Percentiles rank a stretch among this genome's conserved stretches.
Conservation (phyloP, 1,140 invertebrate species). For the Nephila pilipes region DNA sequence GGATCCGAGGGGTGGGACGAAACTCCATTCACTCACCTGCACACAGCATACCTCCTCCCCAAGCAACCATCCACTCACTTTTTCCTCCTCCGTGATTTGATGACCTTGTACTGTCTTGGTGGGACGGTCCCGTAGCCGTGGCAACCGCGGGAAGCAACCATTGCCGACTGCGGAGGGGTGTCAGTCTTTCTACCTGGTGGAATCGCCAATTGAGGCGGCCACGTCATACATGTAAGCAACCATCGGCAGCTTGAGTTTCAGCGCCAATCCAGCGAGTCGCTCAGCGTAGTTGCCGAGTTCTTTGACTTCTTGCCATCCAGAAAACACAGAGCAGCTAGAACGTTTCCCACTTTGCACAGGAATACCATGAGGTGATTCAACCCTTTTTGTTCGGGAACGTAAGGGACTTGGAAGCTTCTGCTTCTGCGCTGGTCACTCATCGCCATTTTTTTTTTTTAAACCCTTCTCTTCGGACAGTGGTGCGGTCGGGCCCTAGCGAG, state of each 20-base stretch:
- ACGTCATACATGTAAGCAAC: slow-evolving; percentile 52
- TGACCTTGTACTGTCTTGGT: slow-evolving; percentile 70
- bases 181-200: slow-evolving; percentile 52
- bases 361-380: slow-evolving; percentile 58
- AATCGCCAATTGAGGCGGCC: slow-evolving; percentile 41
- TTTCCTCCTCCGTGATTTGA: slow-evolving; percentile 63
- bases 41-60: slow-evolving; percentile 10
- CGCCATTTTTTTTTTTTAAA: slow-evolving; percentile 7
- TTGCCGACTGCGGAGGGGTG: slow-evolving; percentile 51
- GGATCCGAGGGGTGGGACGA: slow-evolving; percentile 23
- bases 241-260: background rate
- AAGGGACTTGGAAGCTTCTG: background rate
- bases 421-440: background rate
- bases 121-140: slow-evolving; percentile 74
- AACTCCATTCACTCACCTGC: slow-evolving; percentile 2
- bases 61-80: slow-evolving; percentile 44
- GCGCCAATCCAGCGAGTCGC: slow-evolving; percentile 20
- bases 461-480: background rate
- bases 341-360: background rate
- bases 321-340: background rate
- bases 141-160: slow-evolving; percentile 67
- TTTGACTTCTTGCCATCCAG: slow-evolving; percentile 31
- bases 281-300: slow-evolving; percentile 30
- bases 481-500: background rate
- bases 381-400: background rate